These are phyloP conservation scores for Thalpophila matura DNA, from an alignment of 2,888 invertebrate genomes.

Conservation along the genomic window DNA sequence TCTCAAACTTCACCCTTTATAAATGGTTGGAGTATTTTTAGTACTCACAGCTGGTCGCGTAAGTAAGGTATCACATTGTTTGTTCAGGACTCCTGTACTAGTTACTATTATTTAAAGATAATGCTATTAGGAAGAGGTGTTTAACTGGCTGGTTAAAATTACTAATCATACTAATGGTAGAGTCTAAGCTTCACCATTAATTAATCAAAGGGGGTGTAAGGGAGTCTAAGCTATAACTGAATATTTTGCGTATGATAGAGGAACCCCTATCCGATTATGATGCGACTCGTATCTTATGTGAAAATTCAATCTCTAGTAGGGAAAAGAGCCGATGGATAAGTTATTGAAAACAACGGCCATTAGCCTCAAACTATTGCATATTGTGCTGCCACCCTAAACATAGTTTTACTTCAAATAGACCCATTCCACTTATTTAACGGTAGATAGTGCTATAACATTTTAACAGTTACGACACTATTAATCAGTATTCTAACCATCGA, in stretches of 20 bases:
- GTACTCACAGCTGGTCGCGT: conserved; percentile 21
- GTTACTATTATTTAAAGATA: conserved; percentile 5
- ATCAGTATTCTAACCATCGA: conserved; percentile 40
- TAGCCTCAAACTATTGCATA: neutral
- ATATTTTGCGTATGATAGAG: too few relatives aligned
- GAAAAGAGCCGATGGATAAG: too few relatives aligned
- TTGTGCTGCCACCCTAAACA: conserved; percentile 16
- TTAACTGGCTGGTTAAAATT: too few relatives aligned
- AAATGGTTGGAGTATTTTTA: conserved; percentile 37
- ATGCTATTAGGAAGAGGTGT: too few relatives aligned
- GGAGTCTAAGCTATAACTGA: too few relatives aligned
- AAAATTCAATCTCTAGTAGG: too few relatives aligned
- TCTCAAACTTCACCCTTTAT: conserved; percentile 20
- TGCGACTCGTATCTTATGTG: too few relatives aligned
- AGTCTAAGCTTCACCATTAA: too few relatives aligned
- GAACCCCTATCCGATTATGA: too few relatives aligned
- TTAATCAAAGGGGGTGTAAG: too few relatives aligned
- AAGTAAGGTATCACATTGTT: conserved; percentile 35
- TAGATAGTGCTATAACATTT: conserved; percentile 43
- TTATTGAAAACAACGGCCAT: too few relatives aligned
- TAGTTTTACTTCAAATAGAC: conserved; percentile 22
- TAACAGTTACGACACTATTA: conserved; percentile 30
- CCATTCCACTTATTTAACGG: conserved; percentile 32
- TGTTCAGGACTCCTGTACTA: conserved; percentile 28
- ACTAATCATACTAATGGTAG: too few relatives aligned